Conservation (phyloP, 1,140 invertebrate genomes). For the Drosophila nigrodunni region DNA sequence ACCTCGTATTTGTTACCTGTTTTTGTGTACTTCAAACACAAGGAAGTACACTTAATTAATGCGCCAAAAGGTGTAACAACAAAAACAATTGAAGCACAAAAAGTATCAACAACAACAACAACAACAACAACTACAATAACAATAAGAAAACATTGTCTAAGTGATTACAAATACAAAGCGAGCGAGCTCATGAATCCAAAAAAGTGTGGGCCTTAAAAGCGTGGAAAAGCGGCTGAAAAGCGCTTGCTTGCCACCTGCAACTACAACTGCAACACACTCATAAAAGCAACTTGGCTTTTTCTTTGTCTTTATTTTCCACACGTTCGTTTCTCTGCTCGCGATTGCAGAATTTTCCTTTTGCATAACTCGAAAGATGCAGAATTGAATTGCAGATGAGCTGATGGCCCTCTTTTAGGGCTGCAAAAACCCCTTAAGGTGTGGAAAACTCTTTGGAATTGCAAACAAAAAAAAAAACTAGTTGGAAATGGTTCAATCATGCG, state of each 20-base stretch:
- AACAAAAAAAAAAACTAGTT: background rate
- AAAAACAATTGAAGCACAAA: slow-evolving; percentile 30
- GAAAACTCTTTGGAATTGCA: slow-evolving; percentile 16
- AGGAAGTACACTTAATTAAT: slow-evolving; percentile 74
- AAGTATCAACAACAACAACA: slow-evolving; percentile 35
- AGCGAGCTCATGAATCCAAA: slow-evolving; percentile 54
- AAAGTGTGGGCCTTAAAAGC: slow-evolving; percentile 59
- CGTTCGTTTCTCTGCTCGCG: slow-evolving; percentile 15
- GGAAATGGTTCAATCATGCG: background rate
- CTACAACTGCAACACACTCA: slow-evolving; percentile 18
- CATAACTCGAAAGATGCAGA: slow-evolving; percentile 54
- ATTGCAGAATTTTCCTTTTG: slow-evolving; percentile 67
- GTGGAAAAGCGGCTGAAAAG: slow-evolving; percentile 49
- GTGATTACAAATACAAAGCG: slow-evolving; percentile 69
- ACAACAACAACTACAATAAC: slow-evolving; percentile 18
- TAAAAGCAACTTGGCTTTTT: slow-evolving; percentile 38
- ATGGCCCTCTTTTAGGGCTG: background rate
- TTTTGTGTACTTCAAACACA: slow-evolving; percentile 5
- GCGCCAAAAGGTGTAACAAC: slow-evolving; percentile 54
- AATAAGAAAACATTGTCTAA: slow-evolving; percentile 57
- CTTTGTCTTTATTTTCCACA: slow-evolving; percentile 19
- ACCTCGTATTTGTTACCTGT: background rate
- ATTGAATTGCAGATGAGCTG: slow-evolving; percentile 47
- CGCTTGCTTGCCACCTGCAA: slow-evolving; percentile 24
- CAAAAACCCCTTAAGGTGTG: slow-evolving; percentile 5